Evolutionary conservation across 1,140 invertebrate genomes (phyloP), one percentile per base, ranked within the genome.

Genomic region (Ceratina calcarata): DNA sequence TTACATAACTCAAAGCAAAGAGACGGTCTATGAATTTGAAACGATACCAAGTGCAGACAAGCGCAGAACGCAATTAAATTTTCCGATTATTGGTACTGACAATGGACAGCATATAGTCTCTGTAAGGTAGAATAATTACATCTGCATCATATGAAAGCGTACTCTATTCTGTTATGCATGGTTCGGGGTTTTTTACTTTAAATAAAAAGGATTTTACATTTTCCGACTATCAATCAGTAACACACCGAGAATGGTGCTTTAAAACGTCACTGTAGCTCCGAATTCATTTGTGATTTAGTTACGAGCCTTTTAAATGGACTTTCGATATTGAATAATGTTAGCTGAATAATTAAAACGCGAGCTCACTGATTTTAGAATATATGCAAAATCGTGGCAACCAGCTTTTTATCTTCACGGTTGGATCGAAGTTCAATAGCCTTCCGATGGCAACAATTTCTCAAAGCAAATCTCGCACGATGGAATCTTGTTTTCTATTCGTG

Each of bases 71-170:
- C 16, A 10, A 61, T 72, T 61, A 49, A 72, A 72, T 71, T 45
- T 13, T 10, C 32, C 24, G 10, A 2, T 45, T 71, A 71, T 45
- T 18, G 12, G 18, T 49, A 72, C 37, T 22, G 70, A 49, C 70
- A 15, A 61, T 49, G 12, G 37, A 61, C 32, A 57, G 37, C 2
- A 10, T 7, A 45, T 0, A 45, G 6, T 8, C 70, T 61, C 60
- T 61, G 57, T 49, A 61, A 72, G 13, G 18, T 27, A 15, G 60
- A 72, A 72, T 71, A 71, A 71, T 72, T 72, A 49, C 20, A 24
- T 61, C 24, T 49, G 10, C 57, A 18, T 12, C 32, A 18, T 72
- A 32, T 22, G 20, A 61, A 61, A 22, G 22, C 55, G 37, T 45
- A 16, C 20, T 72, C 6, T 13, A 13, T 3, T 16, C 15, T 12